Conservation (phyloP, 2,888 invertebrate species). For the Biston stratarius region DNA sequence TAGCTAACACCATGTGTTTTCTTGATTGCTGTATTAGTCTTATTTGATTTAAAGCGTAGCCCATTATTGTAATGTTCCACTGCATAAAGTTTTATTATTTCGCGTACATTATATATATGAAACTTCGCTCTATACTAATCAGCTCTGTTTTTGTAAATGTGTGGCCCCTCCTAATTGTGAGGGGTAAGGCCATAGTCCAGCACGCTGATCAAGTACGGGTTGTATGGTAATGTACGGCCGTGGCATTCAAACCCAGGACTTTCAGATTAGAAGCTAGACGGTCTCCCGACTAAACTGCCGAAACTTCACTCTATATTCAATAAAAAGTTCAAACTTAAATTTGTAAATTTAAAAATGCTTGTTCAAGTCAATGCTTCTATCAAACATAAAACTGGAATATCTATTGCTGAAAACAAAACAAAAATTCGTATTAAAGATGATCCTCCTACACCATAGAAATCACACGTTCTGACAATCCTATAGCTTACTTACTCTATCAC, state of each 20-base stretch:
- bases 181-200: too few relatives aligned
- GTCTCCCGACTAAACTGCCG: too few relatives aligned
- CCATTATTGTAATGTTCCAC: conserved; percentile 9
- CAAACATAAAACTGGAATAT: too few relatives aligned
- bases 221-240: too few relatives aligned
- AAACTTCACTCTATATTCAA: not conserved
- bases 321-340: not conserved
- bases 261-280: too few relatives aligned
- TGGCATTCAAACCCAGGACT: too few relatives aligned
- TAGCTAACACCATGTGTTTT: not conserved
- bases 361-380: conserved; percentile 1
- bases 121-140: not conserved
- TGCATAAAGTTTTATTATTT: conserved; percentile 5
- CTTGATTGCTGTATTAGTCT: not conserved
- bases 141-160: too few relatives aligned
- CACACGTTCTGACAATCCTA: conserved; percentile 30
- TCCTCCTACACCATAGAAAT: conserved; percentile 29
- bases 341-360: not conserved
- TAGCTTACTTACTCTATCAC: conserved; percentile 31
- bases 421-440: conserved; percentile 28
- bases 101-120: not conserved
- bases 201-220: too few relatives aligned
- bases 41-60: conserved; percentile 5
- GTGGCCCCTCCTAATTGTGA: too few relatives aligned
- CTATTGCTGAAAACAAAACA: conserved; percentile 18